phyloP scores from a whole-genome alignment of 53 echinoderm and acorn worm species.

The Holothuria scabra region DNA sequence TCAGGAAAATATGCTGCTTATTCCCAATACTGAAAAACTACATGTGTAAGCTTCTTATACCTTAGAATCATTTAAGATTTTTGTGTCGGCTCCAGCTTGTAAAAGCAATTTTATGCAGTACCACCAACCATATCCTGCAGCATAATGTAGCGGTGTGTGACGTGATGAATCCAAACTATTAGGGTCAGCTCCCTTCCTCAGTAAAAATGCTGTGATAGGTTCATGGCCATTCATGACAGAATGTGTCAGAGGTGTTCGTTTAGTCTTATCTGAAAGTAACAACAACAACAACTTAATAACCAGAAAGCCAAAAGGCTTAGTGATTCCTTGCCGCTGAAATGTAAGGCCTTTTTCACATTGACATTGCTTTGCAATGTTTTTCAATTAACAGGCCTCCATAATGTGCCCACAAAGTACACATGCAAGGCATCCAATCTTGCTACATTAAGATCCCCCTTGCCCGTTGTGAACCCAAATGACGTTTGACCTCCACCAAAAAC shows the following conservation, averaged over 20 bases:
- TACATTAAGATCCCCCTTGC: too few species aligned
- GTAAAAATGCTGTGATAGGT: slow-evolving; percentile 72
- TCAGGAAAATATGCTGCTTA: too few species aligned
- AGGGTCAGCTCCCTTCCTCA: slow-evolving; percentile 79
- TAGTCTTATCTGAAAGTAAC: slow-evolving; percentile 82
- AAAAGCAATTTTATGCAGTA: slow-evolving; percentile 74
- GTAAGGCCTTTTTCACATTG: too few species aligned
- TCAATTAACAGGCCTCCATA: too few species aligned
- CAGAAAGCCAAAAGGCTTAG: too few species aligned
- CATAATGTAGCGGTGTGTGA: slow-evolving; percentile 85
- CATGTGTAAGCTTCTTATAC: slow-evolving; percentile 22
- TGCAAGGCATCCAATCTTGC: too few species aligned
- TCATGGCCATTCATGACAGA: slow-evolving; percentile 90
- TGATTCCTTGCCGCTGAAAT: too few species aligned
- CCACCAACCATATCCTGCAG: slow-evolving; percentile 94
- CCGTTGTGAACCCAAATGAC: too few species aligned
- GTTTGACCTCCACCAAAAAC: too few species aligned
- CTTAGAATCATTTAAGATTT: slow-evolving; percentile 88
- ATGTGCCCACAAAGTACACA: too few species aligned
- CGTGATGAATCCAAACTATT: slow-evolving; percentile 86
- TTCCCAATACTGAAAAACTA: not conserved
- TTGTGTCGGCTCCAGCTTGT: slow-evolving; percentile 76
- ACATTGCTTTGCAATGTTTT: too few species aligned
- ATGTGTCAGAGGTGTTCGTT: slow-evolving; percentile 78
- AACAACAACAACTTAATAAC: too few species aligned